phyloP scores from a whole-genome alignment of 2,797 vertebrate genomes.

The Dryobates pubescens region DNA sequence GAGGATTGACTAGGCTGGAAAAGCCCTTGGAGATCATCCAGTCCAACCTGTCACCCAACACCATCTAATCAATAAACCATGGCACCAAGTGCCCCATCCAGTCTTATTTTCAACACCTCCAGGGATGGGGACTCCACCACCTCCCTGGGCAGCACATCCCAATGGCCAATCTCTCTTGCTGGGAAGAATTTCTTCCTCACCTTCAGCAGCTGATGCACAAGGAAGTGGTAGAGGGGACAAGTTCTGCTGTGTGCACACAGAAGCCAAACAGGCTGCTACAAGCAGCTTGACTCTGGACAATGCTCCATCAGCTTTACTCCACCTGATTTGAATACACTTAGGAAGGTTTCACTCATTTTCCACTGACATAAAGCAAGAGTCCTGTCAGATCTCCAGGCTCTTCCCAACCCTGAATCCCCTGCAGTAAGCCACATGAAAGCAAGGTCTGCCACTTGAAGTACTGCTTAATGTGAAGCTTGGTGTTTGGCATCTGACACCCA shows the following conservation, averaged over 20 bases:
- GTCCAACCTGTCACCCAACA: too few relatives aligned
- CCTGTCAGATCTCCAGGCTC: neutral
- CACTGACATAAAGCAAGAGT: neutral
- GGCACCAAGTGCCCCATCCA: too few relatives aligned
- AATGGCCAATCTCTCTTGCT: too few relatives aligned
- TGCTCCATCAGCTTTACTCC: neutral
- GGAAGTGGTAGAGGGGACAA: neutral
- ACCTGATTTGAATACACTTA: neutral
- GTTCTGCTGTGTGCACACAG: neutral
- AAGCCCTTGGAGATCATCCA: too few relatives aligned
- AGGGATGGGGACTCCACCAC: too few relatives aligned
- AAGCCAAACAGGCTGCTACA: neutral
- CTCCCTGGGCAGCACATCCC: too few relatives aligned
- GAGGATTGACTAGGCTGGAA: too few relatives aligned
- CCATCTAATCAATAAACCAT: too few relatives aligned
- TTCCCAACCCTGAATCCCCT: neutral
- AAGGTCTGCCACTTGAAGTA: neutral
- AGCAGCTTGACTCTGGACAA: neutral
- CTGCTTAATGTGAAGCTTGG: slow-evolving; percentile 8
- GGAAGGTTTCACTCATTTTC: neutral
- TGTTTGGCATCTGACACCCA: neutral
- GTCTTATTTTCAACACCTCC: too few relatives aligned
- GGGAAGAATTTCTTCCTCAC: too few relatives aligned
- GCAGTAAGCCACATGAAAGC: slow-evolving; percentile 7
- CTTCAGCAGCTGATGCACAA: too few relatives aligned